Base-by-base conservation (phyloP, 64 coral and sea anemone genomes). In the Montipora efflorescens region DNA sequence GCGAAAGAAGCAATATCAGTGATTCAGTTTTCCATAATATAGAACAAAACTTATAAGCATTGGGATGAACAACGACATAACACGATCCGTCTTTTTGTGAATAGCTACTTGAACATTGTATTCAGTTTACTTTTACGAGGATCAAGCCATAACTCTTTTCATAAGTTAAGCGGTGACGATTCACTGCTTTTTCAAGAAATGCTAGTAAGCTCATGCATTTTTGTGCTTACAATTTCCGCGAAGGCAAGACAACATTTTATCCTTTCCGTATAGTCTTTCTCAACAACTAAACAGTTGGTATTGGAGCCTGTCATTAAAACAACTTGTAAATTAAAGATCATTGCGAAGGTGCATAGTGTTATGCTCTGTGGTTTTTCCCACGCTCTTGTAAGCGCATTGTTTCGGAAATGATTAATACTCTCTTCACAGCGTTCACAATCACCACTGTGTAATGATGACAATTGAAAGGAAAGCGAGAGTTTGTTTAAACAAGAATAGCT, bases 341-440 rank as follows among this genome's bases (percentile, higher is more conserved):
- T 2, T 7, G 59, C 28, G 46, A 47, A 8, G 47, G 2, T 64
- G 53, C 11, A 57, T 57, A 7, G 45, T 47, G 82, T 69, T 66
- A 70, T 72, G 82, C 44, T 86, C 82, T 48, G 14, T 16, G 66
- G 47, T 86, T 86, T 85, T 86, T 72, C 82, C 82, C 82, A 86
- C 82, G 82, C 15, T 72, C 61, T 86, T 20, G 64, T 47, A 18
- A 68, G 82, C 36, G 36, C 47, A 86, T 86, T 86, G 47, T 86
- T 86, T 51, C 43, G 7, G 47, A 72, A 71, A n/a, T 86, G 8
- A 86, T 71, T 86, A 71, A 86, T 86, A 86, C 36, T 66, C 82
- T 47, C 68, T 86, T 86, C 47, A 47, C 67, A 71, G 67, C 48
- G 66, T 86, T 64, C 72, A 86, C 82, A 86, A 86, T 86, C 82